Percentiles rank a stretch among this genome's conserved stretches.
phyloP scores from a whole-genome alignment of 2,888 invertebrate genomes.

The Epiblema foenella region DNA sequence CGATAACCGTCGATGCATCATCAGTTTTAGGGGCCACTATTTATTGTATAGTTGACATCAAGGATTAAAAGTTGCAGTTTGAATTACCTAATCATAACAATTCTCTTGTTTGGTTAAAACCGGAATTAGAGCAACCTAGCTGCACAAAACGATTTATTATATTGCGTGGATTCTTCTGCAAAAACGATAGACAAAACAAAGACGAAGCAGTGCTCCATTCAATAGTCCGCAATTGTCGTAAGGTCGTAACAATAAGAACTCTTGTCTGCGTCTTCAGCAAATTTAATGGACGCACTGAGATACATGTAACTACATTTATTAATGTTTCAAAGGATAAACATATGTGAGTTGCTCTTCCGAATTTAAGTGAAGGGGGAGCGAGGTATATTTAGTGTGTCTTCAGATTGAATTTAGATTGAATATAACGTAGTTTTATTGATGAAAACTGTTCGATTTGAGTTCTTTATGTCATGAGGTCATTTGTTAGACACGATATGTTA shows the following conservation, averaged over 20 bases:
- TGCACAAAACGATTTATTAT: neutral
- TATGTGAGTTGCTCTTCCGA: constrained; percentile 61
- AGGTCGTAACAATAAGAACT: neutral
- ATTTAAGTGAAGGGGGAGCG: constrained; percentile 53
- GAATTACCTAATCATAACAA: neutral
- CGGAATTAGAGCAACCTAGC: neutral
- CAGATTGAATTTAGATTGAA: constrained; percentile 52
- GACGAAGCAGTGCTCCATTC: neutral
- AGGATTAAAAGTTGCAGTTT: neutral
- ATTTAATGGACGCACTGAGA: constrained; percentile 45
- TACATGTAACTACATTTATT: constrained; percentile 58
- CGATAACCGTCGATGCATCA: constrained; percentile 20
- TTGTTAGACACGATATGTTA: neutral
- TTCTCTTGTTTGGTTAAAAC: neutral
- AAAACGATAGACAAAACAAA: constrained; percentile 5
- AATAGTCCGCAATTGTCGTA: constrained; percentile 17
- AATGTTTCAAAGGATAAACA: constrained; percentile 61
- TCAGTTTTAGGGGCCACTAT: constrained; percentile 16
- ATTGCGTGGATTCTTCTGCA: neutral
- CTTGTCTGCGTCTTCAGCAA: neutral
- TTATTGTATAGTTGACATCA: neutral
- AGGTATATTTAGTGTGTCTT: constrained; percentile 62
- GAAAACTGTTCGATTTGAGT: neutral
- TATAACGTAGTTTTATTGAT: constrained; percentile 9
- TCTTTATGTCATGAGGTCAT: neutral